Evolutionary conservation across 2,113 vertebrate species (phyloP).

Genomic region (Prunella himalayana): DNA sequence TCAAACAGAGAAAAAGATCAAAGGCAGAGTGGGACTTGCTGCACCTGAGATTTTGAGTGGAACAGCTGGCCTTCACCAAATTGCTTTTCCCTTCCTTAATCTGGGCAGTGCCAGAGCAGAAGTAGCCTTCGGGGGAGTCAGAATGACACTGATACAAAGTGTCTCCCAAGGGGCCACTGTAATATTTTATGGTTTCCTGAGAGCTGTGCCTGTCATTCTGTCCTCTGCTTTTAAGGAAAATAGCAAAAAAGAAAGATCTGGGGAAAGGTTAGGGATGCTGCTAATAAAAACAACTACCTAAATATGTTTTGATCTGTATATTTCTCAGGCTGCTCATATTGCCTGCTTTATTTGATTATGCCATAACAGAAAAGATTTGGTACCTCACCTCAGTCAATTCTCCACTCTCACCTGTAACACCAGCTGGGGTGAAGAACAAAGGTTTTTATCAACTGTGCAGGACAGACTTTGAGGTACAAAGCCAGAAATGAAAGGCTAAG

Average conservation of each 20-base stretch:
- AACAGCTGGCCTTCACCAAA: neutral
- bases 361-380: neutral
- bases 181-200: neutral
- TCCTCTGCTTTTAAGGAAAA: neutral
- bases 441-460: neutral
- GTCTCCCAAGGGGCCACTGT: neutral
- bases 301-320: neutral
- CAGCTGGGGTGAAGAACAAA: neutral
- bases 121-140: neutral
- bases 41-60: neutral
- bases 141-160: neutral
- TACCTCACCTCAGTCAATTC: neutral
- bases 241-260: neutral
- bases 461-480: neutral
- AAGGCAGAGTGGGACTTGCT: neutral
- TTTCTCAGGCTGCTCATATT: neutral
- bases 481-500: neutral
- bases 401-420: neutral
- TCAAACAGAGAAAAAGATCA: conserved; percentile 15
- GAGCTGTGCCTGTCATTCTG: neutral
- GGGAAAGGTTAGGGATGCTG: neutral
- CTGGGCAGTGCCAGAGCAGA: neutral
- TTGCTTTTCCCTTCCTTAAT: neutral
- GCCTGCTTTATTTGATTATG: neutral
- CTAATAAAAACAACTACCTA: neutral